phyloP scores from a whole-genome alignment of 92 coral and sea anemone species.

The Epizoanthus illoricatus region DNA sequence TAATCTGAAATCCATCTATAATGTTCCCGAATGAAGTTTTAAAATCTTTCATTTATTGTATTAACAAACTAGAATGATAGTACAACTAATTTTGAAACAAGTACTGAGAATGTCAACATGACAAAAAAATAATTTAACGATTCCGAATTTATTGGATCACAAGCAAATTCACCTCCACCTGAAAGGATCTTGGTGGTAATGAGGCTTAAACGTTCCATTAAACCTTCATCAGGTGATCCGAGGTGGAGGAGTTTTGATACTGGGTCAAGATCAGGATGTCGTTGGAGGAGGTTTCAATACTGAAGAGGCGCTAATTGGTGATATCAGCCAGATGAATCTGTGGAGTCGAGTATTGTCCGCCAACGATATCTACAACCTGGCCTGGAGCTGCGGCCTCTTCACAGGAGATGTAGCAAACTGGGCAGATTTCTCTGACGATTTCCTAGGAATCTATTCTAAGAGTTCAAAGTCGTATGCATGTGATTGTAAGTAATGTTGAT shows the following conservation, averaged over 20 bases:
- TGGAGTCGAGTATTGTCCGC: constrained; percentile 63
- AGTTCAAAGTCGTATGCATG: constrained; percentile 72
- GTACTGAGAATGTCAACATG: no score
- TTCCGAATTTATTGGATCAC: no score
- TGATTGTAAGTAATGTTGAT: constrained; percentile 58
- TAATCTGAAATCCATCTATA: no score
- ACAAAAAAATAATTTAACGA: no score
- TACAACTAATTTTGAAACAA: no score
- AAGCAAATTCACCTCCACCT: not conserved
- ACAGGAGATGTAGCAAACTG: constrained; percentile 76
- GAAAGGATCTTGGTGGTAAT: not conserved
- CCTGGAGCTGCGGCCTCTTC: constrained; percentile 62
- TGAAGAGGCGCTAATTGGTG: constrained; percentile 75
- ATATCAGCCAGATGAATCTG: constrained; percentile 77
- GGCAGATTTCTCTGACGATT: constrained; percentile 76
- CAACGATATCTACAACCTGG: constrained; percentile 70
- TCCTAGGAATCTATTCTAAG: constrained; percentile 61
- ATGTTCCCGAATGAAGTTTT: not conserved
- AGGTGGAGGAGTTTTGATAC: constrained; percentile 77
- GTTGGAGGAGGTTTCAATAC: constrained; percentile 81
- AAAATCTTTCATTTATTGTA: not conserved
- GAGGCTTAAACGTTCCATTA: not conserved
- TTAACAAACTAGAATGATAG: not conserved
- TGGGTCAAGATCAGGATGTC: constrained; percentile 83
- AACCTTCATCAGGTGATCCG: constrained; percentile 49